These are phyloP conservation scores for Thalassarche chlororhynchos DNA, from an alignment of 2,113 vertebrate genomes.

Conservation along the genomic window DNA sequence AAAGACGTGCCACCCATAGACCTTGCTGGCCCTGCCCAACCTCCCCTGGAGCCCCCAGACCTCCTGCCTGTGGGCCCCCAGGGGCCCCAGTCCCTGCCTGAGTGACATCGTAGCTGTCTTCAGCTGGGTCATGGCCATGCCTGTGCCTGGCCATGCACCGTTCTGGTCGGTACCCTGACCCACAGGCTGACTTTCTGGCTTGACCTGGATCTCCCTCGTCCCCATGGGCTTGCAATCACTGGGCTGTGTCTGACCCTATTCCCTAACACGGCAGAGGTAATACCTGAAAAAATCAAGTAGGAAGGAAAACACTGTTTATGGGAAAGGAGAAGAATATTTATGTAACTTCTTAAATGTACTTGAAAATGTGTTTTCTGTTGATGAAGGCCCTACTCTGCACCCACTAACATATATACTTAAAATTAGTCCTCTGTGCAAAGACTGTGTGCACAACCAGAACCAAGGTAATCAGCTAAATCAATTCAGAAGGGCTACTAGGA, in stretches of 20 bases:
- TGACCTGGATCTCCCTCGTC: background rate
- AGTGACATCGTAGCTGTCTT: accelerated
- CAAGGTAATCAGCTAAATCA: background rate
- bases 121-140: background rate
- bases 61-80: background rate
- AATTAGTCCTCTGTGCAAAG: background rate
- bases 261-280: background rate
- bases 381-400: background rate
- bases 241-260: background rate
- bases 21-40: background rate
- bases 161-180: background rate
- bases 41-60: background rate
- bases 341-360: background rate
- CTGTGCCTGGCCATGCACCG: background rate
- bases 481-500: background rate
- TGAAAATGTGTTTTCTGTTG: background rate
- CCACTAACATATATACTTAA: background rate
- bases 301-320: background rate
- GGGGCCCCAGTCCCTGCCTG: background rate
- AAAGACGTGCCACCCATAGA: background rate
- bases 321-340: background rate
- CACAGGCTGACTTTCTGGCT: background rate
- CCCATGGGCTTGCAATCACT: background rate
- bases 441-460: background rate
- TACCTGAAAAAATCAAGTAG: background rate